Evolutionary conservation across 2,797 vertebrate genomes (phyloP).

Genomic region (Halcyon leucocephala): DNA sequence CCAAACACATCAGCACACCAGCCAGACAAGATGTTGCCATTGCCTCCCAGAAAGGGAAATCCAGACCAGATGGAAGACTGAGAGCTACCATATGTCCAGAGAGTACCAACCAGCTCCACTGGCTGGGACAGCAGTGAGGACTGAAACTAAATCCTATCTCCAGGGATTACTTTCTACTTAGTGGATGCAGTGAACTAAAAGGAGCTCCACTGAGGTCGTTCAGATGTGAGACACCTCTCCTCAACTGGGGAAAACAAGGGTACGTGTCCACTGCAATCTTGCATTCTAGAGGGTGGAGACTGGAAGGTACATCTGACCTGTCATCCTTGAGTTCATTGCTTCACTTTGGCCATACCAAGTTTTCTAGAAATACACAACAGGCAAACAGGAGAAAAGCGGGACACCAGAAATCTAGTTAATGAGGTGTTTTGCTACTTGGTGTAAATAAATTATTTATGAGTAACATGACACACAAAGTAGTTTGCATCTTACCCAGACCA

Average conservation of each 20-base stretch:
- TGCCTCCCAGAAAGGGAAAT: neutral
- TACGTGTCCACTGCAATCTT: neutral
- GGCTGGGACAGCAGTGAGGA: neutral
- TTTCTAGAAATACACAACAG: neutral
- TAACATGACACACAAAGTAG: neutral
- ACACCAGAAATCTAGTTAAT: neutral
- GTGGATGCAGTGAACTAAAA: neutral
- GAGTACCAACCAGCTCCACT: neutral
- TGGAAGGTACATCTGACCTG: neutral
- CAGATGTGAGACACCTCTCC: neutral
- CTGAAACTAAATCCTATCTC: neutral
- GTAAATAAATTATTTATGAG: constrained; percentile 36
- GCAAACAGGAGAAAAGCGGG: neutral
- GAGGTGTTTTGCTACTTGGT: neutral
- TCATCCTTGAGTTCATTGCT: accelerated
- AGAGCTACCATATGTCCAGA: neutral
- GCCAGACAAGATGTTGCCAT: neutral
- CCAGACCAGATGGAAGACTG: neutral
- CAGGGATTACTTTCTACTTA: neutral
- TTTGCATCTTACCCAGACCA: neutral
- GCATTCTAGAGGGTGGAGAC: neutral
- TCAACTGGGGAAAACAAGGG: neutral
- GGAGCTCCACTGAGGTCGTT: neutral
- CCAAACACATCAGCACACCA: neutral
- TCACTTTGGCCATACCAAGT: neutral